Evolutionary conservation across 2,888 invertebrate genomes (phyloP).

Genomic region (Drosophila mayaguana): DNA sequence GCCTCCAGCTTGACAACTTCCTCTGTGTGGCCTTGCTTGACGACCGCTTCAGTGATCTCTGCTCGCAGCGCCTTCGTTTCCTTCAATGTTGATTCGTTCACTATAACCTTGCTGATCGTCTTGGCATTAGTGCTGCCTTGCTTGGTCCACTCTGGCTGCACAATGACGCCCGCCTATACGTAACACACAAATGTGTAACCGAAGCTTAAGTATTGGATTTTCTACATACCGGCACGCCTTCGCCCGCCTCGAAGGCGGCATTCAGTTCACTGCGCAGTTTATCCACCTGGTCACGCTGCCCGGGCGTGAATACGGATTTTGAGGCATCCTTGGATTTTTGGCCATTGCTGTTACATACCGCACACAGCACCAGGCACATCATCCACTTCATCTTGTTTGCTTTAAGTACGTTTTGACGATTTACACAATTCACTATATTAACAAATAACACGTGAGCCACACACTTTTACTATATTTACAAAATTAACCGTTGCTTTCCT

Average conservation of each 20-base stretch:
- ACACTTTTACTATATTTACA: constrained; percentile 32
- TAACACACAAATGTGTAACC: not conserved
- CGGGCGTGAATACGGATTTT: not conserved
- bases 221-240: constrained; percentile 42
- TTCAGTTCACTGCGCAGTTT: constrained; percentile 77
- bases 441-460: constrained; percentile 51
- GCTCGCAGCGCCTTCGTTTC: constrained; percentile 49
- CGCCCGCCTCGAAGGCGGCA: constrained; percentile 65
- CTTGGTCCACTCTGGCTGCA: constrained; percentile 82
- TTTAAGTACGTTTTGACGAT: not conserved
- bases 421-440: constrained; percentile 16
- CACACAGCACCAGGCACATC: constrained; percentile 34
- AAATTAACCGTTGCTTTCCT: constrained; percentile 52
- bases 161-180: constrained; percentile 67
- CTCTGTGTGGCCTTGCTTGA: constrained; percentile 43
- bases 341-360: constrained; percentile 17
- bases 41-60: constrained; percentile 56
- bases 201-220: accelerated
- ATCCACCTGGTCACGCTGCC: constrained; percentile 67
- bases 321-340: not conserved
- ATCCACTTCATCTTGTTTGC: constrained; percentile 30
- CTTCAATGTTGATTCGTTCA: constrained; percentile 58
- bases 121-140: not conserved
- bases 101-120: constrained; percentile 62
- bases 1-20: constrained; percentile 52